These are phyloP conservation scores for Umimayanthus kanabou DNA, from an alignment of 92 coral and sea anemone species.

Conservation along the genomic window DNA sequence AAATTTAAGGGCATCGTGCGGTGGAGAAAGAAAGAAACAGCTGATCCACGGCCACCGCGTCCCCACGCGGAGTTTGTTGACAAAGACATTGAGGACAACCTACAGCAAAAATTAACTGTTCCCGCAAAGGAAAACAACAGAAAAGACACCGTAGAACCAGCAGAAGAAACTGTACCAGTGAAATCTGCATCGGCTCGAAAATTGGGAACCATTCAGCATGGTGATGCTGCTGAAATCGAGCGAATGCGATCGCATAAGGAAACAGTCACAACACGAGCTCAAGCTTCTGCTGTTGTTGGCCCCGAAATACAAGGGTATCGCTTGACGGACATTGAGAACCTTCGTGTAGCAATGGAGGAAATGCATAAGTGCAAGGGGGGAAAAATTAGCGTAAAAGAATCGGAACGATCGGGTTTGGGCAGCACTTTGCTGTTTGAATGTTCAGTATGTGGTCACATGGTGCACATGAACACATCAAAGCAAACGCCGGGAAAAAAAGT, in stretches of 20 bases:
- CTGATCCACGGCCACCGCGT: background rate
- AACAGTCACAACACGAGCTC: background rate
- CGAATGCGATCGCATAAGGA: background rate
- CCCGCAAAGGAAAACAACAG: too few species aligned
- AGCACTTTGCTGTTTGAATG: constrained; percentile 37
- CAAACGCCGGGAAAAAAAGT: constrained; percentile 27
- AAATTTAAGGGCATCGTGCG: background rate
- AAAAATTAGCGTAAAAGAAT: constrained; percentile 11
- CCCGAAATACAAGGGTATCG: constrained; percentile 30
- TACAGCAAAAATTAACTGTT: too few species aligned
- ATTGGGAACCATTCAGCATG: background rate
- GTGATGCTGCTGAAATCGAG: background rate
- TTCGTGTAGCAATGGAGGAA: constrained; percentile 30
- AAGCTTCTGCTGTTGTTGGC: constrained; percentile 5
- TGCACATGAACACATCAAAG: constrained; percentile 36
- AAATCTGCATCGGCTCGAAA: constrained; percentile 6
- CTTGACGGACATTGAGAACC: constrained; percentile 24
- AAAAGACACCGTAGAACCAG: background rate
- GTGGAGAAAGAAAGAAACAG: background rate
- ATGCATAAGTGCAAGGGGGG: constrained; percentile 42
- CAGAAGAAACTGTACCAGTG: background rate
- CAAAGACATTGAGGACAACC: too few species aligned
- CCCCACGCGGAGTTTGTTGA: background rate
- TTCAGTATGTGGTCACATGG: constrained; percentile 16
- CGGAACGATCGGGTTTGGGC: constrained; percentile 16